Evolutionary conservation across 2,888 invertebrate genomes (phyloP).

Genomic region (Apamea crenata): DNA sequence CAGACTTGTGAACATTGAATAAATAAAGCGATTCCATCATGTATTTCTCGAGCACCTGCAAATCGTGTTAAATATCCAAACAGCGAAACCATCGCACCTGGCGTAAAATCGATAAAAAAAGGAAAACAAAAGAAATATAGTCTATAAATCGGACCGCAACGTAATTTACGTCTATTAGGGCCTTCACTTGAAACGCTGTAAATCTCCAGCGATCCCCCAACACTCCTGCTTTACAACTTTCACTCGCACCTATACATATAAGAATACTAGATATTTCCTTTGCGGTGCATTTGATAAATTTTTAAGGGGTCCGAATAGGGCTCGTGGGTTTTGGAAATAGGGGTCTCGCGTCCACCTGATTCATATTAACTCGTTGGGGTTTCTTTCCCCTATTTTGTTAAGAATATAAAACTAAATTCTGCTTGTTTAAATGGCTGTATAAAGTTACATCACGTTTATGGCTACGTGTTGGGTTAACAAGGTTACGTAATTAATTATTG

Average conservation of each 20-base stretch:
- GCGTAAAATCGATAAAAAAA: slow-evolving; percentile 85
- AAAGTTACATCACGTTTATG: slow-evolving; percentile 64
- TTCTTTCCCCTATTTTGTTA: slow-evolving; percentile 61
- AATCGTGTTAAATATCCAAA: slow-evolving; percentile 55
- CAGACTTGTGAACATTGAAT: slow-evolving; percentile 35
- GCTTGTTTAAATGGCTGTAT: slow-evolving; percentile 63
- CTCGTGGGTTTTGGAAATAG: slow-evolving; percentile 75
- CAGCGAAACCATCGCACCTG: slow-evolving; percentile 60
- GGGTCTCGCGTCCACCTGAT: slow-evolving; percentile 67
- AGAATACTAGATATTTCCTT: slow-evolving; percentile 64
- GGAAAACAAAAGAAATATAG: slow-evolving; percentile 82
- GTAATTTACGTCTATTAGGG: slow-evolving; percentile 89
- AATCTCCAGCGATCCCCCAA: slow-evolving; percentile 81
- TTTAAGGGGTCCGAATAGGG: slow-evolving; percentile 81
- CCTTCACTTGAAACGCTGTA: slow-evolving; percentile 85
- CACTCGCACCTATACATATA: slow-evolving; percentile 59
- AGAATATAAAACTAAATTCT: slow-evolving; percentile 68
- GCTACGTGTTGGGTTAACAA: slow-evolving; percentile 46
- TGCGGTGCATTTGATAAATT: slow-evolving; percentile 83
- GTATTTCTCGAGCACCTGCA: slow-evolving; percentile 68
- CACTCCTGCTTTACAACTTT: slow-evolving; percentile 81
- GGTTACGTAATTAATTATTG: slow-evolving; percentile 55
- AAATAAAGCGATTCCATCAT: slow-evolving; percentile 46
- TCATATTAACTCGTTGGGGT: slow-evolving; percentile 65
- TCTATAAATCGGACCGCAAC: slow-evolving; percentile 86